These are phyloP conservation scores for Napeogenes inachia DNA, from an alignment of 2,888 invertebrate genomes.

Conservation along the genomic window DNA sequence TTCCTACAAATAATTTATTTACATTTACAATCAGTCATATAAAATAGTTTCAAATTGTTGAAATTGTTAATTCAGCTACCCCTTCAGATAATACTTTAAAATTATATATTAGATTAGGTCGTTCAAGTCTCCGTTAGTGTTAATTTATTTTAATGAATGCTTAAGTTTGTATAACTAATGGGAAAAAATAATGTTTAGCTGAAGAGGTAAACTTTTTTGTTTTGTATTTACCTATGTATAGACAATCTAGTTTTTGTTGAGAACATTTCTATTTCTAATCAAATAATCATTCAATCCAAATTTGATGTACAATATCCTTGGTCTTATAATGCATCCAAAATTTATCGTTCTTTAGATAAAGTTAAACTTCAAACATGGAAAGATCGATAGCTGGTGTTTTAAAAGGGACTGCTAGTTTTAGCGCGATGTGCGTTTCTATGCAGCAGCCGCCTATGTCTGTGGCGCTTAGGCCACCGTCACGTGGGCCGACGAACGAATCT, in stretches of 20 bases:
- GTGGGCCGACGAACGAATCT: constrained; percentile 63
- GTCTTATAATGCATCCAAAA: too few relatives aligned
- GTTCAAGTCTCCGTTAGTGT: background rate
- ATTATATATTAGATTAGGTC: background rate
- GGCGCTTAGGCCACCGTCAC: constrained; percentile 66
- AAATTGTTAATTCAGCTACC: constrained; percentile 2
- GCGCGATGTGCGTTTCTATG: constrained; percentile 43
- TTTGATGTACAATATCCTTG: too few relatives aligned
- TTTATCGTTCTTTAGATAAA: background rate
- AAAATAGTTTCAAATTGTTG: constrained; percentile 27
- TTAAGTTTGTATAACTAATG: background rate
- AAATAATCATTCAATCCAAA: background rate
- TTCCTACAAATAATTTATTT: constrained; percentile 56
- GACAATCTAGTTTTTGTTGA: background rate
- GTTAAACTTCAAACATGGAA: background rate
- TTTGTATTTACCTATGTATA: background rate
- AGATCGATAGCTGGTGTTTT: constrained; percentile 8
- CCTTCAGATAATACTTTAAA: constrained; percentile 18
- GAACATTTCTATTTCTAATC: background rate
- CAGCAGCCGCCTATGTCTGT: constrained; percentile 55
- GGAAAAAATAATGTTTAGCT: background rate
- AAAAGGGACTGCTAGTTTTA: constrained; percentile 22
- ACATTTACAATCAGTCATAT: constrained; percentile 59
- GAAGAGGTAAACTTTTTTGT: background rate
- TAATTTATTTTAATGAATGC: too few relatives aligned